Percentiles rank a stretch among this genome's conserved stretches.
Conservation (phyloP, 2,113 vertebrate species). For the Corapipo altera region DNA sequence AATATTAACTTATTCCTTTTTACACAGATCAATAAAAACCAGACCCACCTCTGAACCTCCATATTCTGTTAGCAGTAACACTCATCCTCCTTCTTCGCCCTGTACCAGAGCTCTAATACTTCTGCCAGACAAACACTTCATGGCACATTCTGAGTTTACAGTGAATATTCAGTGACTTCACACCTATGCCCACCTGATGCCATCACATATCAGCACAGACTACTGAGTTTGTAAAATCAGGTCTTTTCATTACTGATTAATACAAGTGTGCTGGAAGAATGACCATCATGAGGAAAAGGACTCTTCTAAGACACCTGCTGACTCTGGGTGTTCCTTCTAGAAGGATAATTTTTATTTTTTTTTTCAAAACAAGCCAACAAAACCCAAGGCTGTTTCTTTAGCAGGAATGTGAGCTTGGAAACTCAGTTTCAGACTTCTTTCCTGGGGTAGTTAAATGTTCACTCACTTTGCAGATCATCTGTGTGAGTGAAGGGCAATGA, state of each 20-base stretch:
- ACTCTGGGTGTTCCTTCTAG: not conserved
- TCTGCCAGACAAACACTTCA: not conserved
- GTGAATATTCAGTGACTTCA: not conserved
- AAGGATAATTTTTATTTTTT: not conserved
- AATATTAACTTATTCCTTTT: not conserved
- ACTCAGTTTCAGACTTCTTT: not conserved
- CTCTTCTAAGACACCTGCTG: fast-evolving
- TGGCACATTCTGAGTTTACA: not conserved
- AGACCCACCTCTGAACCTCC: not conserved
- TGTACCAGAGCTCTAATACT: not conserved
- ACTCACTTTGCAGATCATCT: not conserved
- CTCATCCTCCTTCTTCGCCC: not conserved
- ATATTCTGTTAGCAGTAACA: not conserved
- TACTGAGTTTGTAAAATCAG: not conserved
- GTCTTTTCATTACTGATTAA: not conserved
- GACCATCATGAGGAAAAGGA: not conserved
- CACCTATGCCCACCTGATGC: not conserved
- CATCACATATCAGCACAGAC: not conserved
- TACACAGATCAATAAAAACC: not conserved
- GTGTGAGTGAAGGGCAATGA: not conserved
- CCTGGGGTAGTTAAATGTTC: not conserved
- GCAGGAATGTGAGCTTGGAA: not conserved
- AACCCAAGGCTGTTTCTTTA: not conserved
- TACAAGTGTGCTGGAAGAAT: not conserved
- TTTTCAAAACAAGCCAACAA: not conserved